phyloP scores from a whole-genome alignment of 2,797 vertebrate species.

The Manis javanica region DNA sequence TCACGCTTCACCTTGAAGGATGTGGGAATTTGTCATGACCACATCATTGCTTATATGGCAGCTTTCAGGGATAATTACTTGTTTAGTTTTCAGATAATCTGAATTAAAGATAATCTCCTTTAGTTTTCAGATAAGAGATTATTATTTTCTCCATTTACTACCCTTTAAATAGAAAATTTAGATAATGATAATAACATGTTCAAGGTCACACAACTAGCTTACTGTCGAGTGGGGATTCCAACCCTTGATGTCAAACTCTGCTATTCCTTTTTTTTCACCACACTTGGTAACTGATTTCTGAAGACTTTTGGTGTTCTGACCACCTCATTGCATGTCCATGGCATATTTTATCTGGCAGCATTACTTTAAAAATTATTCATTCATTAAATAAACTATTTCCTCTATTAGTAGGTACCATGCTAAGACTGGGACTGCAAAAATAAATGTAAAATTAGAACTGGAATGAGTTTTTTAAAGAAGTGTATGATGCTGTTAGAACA shows the following conservation, averaged over 20 bases:
- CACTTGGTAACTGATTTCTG: not conserved
- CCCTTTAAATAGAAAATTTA: not conserved
- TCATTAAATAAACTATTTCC: not conserved
- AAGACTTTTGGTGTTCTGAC: not conserved
- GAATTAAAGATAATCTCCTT: not conserved
- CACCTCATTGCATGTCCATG: not conserved
- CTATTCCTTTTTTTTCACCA: not conserved
- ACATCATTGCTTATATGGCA: not conserved
- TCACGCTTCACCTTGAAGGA: not conserved
- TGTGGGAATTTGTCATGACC: not conserved
- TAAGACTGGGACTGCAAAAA: not conserved
- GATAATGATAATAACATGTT: not conserved
- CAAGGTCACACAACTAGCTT: not conserved
- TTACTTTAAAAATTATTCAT: not conserved
- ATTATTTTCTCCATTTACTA: not conserved
- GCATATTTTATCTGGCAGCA: not conserved
- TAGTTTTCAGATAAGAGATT: not conserved
- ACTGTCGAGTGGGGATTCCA: not conserved
- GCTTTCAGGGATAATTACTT: not conserved
- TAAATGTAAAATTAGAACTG: not conserved
- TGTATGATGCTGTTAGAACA: not conserved
- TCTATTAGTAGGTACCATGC: not conserved
- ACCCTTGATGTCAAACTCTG: not conserved
- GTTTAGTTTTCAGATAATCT: not conserved
- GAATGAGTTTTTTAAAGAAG: not conserved